Evolutionary conservation across 2,113 vertebrate species (phyloP).

Genomic region (Mus pahari): DNA sequence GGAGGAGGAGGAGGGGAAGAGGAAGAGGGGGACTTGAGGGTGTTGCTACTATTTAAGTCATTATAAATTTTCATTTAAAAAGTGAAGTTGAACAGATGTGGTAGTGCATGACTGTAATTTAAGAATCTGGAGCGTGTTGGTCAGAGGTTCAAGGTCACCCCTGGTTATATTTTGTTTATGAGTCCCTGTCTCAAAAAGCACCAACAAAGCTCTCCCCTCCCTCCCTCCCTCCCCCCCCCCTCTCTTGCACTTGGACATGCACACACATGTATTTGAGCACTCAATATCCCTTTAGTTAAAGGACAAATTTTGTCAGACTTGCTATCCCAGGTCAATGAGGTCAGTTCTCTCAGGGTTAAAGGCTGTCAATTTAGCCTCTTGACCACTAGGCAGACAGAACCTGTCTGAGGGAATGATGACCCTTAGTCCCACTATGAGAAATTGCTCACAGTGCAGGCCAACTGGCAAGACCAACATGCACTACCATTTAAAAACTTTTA

Average conservation of each 20-base stretch:
- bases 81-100: neutral
- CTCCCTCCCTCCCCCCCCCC: no score
- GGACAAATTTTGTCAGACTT: neutral
- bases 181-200: neutral
- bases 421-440: neutral
- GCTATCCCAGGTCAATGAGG: neutral
- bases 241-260: neutral
- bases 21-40: neutral
- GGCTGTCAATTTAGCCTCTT: neutral
- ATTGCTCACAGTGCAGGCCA: neutral
- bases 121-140: neutral
- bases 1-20: neutral
- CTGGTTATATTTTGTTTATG: neutral
- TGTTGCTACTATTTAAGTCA: neutral
- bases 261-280: neutral
- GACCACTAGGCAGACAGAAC: constrained; percentile 37
- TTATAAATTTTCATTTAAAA: constrained; percentile 3
- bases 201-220: neutral
- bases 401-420: neutral
- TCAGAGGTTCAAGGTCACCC: neutral
- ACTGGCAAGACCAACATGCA: neutral
- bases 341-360: neutral
- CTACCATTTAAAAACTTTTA: constrained; percentile 14
- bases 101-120: neutral
- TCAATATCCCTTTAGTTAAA: neutral